A percentile compares a stretch with the other conserved stretches of the same genome.
These are phyloP conservation scores for Drosophila miranda DNA, from an alignment of 1,140 invertebrate species.

Conservation along the genomic window DNA sequence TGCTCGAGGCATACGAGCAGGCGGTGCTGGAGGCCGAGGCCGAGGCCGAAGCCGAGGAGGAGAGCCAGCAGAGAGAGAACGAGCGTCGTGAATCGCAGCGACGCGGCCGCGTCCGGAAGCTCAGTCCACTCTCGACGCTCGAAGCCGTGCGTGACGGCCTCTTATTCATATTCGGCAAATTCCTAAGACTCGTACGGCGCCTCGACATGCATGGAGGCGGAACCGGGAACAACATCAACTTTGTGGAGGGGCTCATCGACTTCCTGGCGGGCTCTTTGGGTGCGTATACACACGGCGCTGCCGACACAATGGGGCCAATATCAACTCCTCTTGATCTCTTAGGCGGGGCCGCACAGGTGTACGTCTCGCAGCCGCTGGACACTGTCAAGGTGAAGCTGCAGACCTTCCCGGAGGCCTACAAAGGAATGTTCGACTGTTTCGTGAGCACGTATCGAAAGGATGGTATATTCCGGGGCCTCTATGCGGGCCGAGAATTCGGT, in stretches of 20 bases:
- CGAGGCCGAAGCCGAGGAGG: not conserved
- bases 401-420: slow-evolving; percentile 96
- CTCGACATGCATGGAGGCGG: slow-evolving; percentile 70
- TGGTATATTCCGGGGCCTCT: slow-evolving; percentile 92
- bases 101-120: slow-evolving; percentile 4
- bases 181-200: slow-evolving; percentile 52
- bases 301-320: no score
- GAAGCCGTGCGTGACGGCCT: slow-evolving; percentile 38
- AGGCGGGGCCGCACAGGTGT: slow-evolving; percentile 96
- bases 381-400: slow-evolving; percentile 99
- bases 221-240: slow-evolving; percentile 62
- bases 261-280: slow-evolving; percentile 67
- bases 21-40: slow-evolving; percentile 38
- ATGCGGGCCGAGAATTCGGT: slow-evolving; percentile 99
- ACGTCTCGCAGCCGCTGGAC: slow-evolving; percentile 98
- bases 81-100: no score
- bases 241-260: slow-evolving; percentile 66
- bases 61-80: not conserved
- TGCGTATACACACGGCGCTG: slow-evolving; percentile 9
- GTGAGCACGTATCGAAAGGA: slow-evolving; percentile 89
- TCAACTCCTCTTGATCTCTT: slow-evolving; percentile 10
- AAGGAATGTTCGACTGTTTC: slow-evolving; percentile 93
- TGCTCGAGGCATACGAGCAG: slow-evolving; percentile 57
- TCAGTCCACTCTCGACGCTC: slow-evolving; percentile 21
- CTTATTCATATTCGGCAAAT: slow-evolving; percentile 49